These are phyloP conservation scores for Aspidapion aeneum DNA, from an alignment of 2,888 invertebrate genomes.

Conservation along the genomic window DNA sequence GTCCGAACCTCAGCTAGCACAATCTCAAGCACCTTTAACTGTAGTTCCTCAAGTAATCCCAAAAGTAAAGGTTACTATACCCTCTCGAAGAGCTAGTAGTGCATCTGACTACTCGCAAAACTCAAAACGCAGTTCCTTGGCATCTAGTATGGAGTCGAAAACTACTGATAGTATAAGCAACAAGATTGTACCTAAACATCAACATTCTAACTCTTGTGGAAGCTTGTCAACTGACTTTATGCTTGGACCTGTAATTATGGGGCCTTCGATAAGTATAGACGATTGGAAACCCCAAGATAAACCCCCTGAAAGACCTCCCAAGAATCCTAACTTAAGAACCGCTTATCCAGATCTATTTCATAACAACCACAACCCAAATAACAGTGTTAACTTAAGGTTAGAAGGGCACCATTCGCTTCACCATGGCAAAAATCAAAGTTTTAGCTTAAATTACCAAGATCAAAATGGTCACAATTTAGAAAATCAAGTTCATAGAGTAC, in stretches of 20 bases:
- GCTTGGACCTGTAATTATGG: constrained; percentile 59
- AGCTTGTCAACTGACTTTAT: constrained; percentile 54
- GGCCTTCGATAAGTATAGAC: constrained; percentile 60
- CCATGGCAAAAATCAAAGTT: background rate
- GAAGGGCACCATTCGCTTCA: background rate
- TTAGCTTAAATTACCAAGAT: background rate
- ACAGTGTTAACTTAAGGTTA: background rate
- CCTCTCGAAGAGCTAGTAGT: constrained; percentile 60
- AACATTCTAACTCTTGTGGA: constrained; percentile 58
- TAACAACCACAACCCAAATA: background rate
- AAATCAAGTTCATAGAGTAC: background rate
- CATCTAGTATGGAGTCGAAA: constrained; percentile 40
- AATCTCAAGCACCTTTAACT: constrained; percentile 34
- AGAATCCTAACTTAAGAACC: constrained; percentile 63
- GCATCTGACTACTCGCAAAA: constrained; percentile 62
- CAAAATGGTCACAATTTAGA: background rate
- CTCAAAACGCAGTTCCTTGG: constrained; percentile 46
- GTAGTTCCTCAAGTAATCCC: constrained; percentile 44
- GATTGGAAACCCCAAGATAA: constrained; percentile 66
- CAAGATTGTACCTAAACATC: constrained; percentile 48
- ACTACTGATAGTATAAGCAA: constrained; percentile 34
- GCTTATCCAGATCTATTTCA: constrained; percentile 49
- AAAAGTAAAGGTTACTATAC: constrained; percentile 46
- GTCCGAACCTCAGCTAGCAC: constrained; percentile 56
- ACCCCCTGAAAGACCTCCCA: constrained; percentile 75